Conservation (phyloP, 2,113 vertebrate genomes). For the Phyllopteryx taeniolatus region DNA sequence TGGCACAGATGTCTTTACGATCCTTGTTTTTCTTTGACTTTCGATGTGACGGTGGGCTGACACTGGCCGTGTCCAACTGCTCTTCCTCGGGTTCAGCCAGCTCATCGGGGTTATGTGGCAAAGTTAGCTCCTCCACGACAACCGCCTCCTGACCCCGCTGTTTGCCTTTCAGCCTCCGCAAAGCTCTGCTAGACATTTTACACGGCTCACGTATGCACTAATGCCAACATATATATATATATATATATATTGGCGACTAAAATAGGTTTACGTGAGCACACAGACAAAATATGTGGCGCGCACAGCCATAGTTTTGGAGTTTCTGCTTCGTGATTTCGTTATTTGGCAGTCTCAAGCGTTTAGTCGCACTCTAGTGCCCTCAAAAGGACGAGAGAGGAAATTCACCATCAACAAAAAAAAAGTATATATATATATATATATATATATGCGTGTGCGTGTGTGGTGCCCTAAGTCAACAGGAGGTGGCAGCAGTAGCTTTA, state of each 20-base stretch:
- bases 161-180: constrained; percentile 84
- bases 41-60: constrained; percentile 36
- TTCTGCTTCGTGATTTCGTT: constrained; percentile 12
- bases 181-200: constrained; percentile 85
- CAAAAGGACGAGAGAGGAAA: neutral
- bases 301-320: constrained; percentile 5
- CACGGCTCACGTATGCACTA: neutral
- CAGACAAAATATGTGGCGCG: neutral
- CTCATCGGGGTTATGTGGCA: constrained; percentile 53
- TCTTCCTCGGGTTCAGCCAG: constrained; percentile 39
- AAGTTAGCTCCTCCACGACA: constrained; percentile 60
- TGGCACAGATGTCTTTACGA: constrained; percentile 79
- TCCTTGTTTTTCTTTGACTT: constrained; percentile 71
- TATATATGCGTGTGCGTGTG: too few species aligned
- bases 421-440: neutral
- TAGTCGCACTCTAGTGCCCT: neutral
- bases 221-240: neutral
- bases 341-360: neutral
- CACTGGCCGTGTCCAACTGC: constrained; percentile 31
- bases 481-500: neutral
- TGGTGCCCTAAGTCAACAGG: neutral
- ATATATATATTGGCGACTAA: neutral
- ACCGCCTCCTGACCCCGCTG: constrained; percentile 85
- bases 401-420: neutral
- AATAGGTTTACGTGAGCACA: neutral